Evolutionary conservation across 2,113 vertebrate species (phyloP), one percentile per base, ranked within the genome.

Genomic region (Pangasianodon hypophthalmus): DNA sequence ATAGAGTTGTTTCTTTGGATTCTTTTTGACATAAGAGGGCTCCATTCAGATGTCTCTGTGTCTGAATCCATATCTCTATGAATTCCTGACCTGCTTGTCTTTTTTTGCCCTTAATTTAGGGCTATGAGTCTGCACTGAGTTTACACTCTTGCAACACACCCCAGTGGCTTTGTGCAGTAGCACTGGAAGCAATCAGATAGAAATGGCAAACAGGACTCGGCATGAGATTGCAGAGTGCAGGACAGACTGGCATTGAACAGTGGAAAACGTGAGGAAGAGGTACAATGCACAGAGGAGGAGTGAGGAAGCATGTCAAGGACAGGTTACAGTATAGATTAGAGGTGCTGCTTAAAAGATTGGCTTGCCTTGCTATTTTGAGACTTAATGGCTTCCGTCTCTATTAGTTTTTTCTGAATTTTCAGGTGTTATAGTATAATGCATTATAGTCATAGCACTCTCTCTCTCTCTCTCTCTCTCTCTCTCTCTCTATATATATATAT

Each of bases 21-120:
- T 91, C 90, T 92, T 91, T 91, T 85, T 91, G 89, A 93, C 92
- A 93, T 87, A 85, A 89, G 90, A 94, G 93, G 91, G 52, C 87
- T 90, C 87, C 86, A 92, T 94, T 95, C 92, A 95, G 91, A 91
- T 92, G 88, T 92, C 91, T 95, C 93, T 94, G 92, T 93, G 37
- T 64, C 79, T 82, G 85, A 52, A 91, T 85, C 91, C 88, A 86
- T 93, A 91, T 93, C 92, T 87, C 81, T 56, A 92, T 92, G 91
- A 94, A 93, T 94, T 90, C 88, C 93, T 90, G 93, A 88, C 90
- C 92, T 91, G 92, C 93, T 95, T 93, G 93, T 95, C 95, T 93
- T 92, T 92, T 90, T 92, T 91, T 91, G 89, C 91, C 87, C 89
- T 58, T 88, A 80, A 77, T 94, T 90, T 94, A 93, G 94, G 90